Conservation (phyloP, 2,888 invertebrate genomes). For the Rhopalosiphum nymphaeae region DNA sequence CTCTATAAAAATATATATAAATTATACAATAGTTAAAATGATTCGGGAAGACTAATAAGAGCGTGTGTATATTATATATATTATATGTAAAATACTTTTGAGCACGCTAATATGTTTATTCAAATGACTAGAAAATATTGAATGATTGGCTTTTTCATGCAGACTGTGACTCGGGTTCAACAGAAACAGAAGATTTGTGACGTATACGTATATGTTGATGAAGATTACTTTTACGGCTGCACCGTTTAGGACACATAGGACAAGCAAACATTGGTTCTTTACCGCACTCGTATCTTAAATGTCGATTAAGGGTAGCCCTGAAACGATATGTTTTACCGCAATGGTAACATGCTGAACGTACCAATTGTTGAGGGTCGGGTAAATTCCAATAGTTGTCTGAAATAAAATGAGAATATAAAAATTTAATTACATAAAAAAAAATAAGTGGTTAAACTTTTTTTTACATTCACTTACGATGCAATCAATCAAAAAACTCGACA, state of each 20-base stretch:
- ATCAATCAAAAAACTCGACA: slow-evolving; percentile 60
- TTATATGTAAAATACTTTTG: slow-evolving; percentile 33
- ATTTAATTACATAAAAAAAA: slow-evolving; percentile 6
- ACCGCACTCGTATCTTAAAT: slow-evolving; percentile 70
- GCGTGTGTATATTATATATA: background rate
- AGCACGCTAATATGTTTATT: slow-evolving; percentile 42
- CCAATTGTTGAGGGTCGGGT: slow-evolving; percentile 61
- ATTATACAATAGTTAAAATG: slow-evolving; percentile 44
- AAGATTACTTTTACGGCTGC: slow-evolving; percentile 67
- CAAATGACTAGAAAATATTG: slow-evolving; percentile 51
- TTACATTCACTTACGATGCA: slow-evolving; percentile 55
- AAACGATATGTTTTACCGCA: slow-evolving; percentile 72
- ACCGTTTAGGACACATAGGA: slow-evolving; percentile 67
- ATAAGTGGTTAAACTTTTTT: background rate
- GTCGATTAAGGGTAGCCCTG: slow-evolving; percentile 75
- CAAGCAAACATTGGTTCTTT: slow-evolving; percentile 83
- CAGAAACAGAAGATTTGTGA: slow-evolving; percentile 56
- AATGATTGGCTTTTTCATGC: slow-evolving; percentile 33
- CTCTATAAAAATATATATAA: slow-evolving; percentile 53
- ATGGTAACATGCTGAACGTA: slow-evolving; percentile 64
- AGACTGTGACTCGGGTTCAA: slow-evolving; percentile 47
- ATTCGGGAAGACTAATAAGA: slow-evolving; percentile 58
- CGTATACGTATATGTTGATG: slow-evolving; percentile 62
- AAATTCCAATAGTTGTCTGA: slow-evolving; percentile 61
- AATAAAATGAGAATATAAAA: slow-evolving; percentile 41